phyloP scores from a whole-genome alignment of 2,888 invertebrate genomes.

The Apotomis capreana region DNA sequence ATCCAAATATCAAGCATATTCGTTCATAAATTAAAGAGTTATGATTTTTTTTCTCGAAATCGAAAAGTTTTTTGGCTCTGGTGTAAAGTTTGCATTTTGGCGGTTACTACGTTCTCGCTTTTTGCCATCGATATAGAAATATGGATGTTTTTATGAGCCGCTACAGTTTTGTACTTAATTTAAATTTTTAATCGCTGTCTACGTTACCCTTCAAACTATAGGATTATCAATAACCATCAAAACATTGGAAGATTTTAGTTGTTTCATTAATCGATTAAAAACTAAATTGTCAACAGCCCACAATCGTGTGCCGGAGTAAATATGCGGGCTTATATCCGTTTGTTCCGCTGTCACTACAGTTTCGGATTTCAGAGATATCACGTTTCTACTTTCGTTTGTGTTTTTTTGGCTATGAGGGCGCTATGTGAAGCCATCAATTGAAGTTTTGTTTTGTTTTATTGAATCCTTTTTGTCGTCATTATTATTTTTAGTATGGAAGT shows the following conservation, averaged over 20 bases:
- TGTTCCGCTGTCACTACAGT: slow-evolving; percentile 52
- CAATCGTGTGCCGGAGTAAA: background rate
- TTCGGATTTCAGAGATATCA: slow-evolving; percentile 63
- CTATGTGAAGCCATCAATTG: slow-evolving; percentile 33
- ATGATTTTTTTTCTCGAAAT: no score
- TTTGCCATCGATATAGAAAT: no score
- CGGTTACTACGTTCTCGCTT: no score
- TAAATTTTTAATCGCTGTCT: no score
- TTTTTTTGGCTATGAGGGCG: slow-evolving; percentile 52
- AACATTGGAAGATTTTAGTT: background rate
- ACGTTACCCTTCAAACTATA: no score
- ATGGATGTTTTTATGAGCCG: no score
- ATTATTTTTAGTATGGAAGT: background rate
- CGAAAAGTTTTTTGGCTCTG: no score
- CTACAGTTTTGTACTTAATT: no score
- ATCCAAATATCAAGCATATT: no score
- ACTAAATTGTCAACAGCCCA: slow-evolving; percentile 5
- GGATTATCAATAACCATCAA: no score
- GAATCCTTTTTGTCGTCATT: slow-evolving; percentile 22
- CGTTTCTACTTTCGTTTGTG: slow-evolving; percentile 51
- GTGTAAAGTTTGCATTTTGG: no score
- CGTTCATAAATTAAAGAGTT: no score
- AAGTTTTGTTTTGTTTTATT: slow-evolving; percentile 14
- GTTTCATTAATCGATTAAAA: slow-evolving; percentile 4
- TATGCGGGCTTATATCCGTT: slow-evolving; percentile 59